Percentiles rank a stretch among this genome's conserved stretches.
Evolutionary conservation across 1,140 invertebrate genomes (phyloP).

Genomic region (Lithobius niger): DNA sequence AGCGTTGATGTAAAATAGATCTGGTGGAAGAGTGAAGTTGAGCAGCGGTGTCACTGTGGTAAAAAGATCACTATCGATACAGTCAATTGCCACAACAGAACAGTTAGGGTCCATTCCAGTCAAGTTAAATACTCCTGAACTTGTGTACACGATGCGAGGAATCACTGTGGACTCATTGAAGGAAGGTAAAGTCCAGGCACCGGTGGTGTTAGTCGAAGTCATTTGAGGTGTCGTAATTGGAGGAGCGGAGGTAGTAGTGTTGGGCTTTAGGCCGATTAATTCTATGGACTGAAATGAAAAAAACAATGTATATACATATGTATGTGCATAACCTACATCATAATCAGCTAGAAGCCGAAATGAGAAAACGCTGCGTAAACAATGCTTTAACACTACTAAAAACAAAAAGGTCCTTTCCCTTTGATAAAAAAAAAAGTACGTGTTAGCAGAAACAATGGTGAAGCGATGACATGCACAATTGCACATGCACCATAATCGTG

Average conservation of each 20-base stretch:
- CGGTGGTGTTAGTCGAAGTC: conserved; percentile 9
- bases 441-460: too few species aligned
- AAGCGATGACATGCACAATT: too few species aligned
- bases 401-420: too few species aligned
- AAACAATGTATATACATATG: too few species aligned
- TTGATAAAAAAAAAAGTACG: too few species aligned
- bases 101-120: conserved; percentile 11
- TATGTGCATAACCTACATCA: too few species aligned
- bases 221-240: conserved; percentile 18
- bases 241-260: conserved; percentile 17
- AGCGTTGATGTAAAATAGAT: background rate
- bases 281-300: conserved; percentile 21
- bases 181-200: conserved; percentile 8
- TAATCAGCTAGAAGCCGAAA: too few species aligned
- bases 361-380: too few species aligned
- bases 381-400: too few species aligned
- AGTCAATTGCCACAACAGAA: background rate
- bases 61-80: background rate
- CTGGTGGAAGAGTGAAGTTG: background rate
- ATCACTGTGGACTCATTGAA: conserved; percentile 11
- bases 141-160: conserved; percentile 16
- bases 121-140: conserved; percentile 11
- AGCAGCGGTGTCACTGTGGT: background rate
- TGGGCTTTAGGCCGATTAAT: conserved; percentile 21
- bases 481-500: too few species aligned